Evolutionary conservation across 2,113 vertebrate genomes (phyloP), one percentile per base, ranked within the genome.

Genomic region (Danionella cerebrum): DNA sequence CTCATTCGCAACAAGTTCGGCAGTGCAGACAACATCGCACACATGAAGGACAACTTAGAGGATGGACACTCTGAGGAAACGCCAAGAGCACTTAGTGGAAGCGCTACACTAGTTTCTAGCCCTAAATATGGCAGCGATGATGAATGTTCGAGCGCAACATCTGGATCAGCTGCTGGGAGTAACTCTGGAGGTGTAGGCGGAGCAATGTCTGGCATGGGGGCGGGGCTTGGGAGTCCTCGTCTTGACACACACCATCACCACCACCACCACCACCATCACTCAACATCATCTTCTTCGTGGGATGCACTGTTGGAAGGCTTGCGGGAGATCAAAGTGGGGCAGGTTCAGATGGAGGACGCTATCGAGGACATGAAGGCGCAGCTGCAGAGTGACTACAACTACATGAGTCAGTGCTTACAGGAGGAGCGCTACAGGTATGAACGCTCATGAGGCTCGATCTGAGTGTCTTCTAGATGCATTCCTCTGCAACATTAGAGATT

Each of bases 1-100:
- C 90, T 98, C 11, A 98, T 99, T 80, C 91, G 95, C 36, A 98
- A 98, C 84, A 98, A 95, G 76, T 99, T 99, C 0, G 96, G 96
- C 77, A 99, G 96, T 0, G 95, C 95, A 0, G 95, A 98, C 81
- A 99, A 99, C 85, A 98, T 99, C 1, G 87, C 95, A 2, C 95
- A 98, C 84, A 76, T 99, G 21, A 98, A 98, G 82, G 96, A 98
- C 85, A 83, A 91, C 0, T 73, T 98, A 62, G 95, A 96, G 0
- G 93, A 96, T 0, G 90, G 89, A 3, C 88, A 90, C 50, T 83
- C 92, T 0, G 94, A 98, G 69, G 93, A 97, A 76, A 90, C 92
- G 0, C 82, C 93, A 0, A 88, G 95, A 9, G 89, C 91, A 0
- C 89, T 98, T 18, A 97, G 95, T 0, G 96, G 96, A 69, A 98